Evolutionary conservation across 2,113 vertebrate species (phyloP).

Genomic region (Todiramphus chloris): DNA sequence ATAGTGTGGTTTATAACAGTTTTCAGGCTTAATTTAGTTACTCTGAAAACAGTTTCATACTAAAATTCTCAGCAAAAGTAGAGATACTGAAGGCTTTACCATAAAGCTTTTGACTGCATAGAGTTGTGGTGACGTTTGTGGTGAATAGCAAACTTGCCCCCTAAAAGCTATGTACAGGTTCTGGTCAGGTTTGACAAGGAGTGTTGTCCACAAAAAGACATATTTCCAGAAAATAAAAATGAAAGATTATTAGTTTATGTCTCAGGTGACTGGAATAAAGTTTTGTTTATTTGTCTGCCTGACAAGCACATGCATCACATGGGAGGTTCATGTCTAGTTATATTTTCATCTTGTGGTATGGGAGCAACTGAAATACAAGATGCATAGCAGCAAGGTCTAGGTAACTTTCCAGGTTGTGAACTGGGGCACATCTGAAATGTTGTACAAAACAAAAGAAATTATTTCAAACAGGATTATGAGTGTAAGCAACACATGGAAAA

Average conservation of each 20-base stretch:
- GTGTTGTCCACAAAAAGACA: neutral
- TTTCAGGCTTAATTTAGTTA: neutral
- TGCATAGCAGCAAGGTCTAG: neutral
- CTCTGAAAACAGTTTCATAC: neutral
- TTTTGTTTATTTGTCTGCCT: neutral
- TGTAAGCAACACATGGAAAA: neutral
- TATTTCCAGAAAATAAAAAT: neutral
- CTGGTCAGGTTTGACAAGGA: neutral
- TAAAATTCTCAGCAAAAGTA: neutral
- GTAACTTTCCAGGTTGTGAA: neutral
- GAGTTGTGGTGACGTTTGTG: neutral
- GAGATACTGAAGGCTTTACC: neutral
- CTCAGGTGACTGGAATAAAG: neutral
- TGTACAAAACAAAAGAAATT: neutral
- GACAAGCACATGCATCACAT: neutral
- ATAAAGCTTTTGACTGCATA: neutral
- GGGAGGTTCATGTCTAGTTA: neutral
- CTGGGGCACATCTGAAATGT: neutral
- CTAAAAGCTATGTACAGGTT: neutral
- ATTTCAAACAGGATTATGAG: neutral
- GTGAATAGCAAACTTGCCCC: neutral
- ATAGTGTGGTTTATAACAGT: neutral
- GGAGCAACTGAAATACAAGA: neutral
- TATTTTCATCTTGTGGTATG: neutral
- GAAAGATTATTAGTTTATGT: neutral